These are phyloP conservation scores for Fringilla coelebs DNA, from an alignment of 2,797 vertebrate species.

Conservation along the genomic window DNA sequence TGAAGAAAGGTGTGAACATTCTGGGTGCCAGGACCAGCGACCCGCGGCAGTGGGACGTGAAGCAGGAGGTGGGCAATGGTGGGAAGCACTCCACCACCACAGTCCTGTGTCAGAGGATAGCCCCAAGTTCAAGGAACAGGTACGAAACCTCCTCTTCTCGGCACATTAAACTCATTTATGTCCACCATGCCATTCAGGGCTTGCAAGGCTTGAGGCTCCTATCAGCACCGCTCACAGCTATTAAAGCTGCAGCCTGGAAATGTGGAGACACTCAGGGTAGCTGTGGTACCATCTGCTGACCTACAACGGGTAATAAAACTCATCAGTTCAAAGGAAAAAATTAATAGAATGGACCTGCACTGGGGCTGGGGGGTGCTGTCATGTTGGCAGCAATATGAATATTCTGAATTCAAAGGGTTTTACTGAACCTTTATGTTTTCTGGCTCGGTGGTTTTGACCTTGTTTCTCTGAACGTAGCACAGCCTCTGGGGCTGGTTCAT, in stretches of 20 bases:
- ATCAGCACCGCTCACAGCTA: background rate
- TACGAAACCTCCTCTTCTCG: conserved; percentile 40
- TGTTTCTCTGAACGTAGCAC: background rate
- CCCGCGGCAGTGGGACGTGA: conserved; percentile 88
- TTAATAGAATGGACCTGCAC: rapidly evolving
- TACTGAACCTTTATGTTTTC: background rate
- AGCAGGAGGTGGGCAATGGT: conserved; percentile 87
- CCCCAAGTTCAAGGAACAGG: conserved; percentile 82
- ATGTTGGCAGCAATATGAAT: background rate
- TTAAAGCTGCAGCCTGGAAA: conserved; percentile 12
- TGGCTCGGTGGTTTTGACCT: background rate
- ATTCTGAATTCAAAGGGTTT: background rate
- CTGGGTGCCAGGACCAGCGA: conserved; percentile 84
- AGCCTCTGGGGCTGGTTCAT: background rate
- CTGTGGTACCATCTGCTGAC: conserved; percentile 16
- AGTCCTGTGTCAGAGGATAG: conserved; percentile 87
- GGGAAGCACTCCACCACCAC: conserved; percentile 85
- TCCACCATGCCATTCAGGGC: background rate
- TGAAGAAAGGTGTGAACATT: conserved; percentile 92
- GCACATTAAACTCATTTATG: background rate
- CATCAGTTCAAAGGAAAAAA: background rate
- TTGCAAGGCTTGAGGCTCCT: background rate
- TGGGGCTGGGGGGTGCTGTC: rapidly evolving
- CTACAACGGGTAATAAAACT: background rate
- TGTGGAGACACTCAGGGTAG: background rate